These are phyloP conservation scores for Graphium colonna DNA, from an alignment of 2,888 invertebrate species.

Conservation along the genomic window DNA sequence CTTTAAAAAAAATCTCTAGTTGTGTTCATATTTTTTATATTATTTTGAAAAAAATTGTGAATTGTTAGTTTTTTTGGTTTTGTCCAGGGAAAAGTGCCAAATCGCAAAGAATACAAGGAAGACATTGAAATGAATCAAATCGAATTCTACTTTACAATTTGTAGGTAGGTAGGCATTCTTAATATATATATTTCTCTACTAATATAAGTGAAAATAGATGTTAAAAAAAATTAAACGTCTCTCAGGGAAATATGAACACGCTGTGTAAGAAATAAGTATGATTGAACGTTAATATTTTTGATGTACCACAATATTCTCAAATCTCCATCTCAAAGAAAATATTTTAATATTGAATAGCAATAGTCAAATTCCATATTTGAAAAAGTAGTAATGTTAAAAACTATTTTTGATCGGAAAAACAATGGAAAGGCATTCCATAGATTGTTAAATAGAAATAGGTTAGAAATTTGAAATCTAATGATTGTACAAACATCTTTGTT, in stretches of 20 bases:
- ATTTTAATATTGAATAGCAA: slow-evolving; percentile 25
- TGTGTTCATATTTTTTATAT: slow-evolving; percentile 13
- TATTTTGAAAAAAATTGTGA: slow-evolving; percentile 26
- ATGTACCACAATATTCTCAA: slow-evolving; percentile 25
- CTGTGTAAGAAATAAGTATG: slow-evolving; percentile 12
- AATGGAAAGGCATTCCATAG: slow-evolving; percentile 23
- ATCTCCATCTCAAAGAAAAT: slow-evolving; percentile 34
- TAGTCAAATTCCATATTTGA: slow-evolving; percentile 21
- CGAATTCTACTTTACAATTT: slow-evolving; percentile 34
- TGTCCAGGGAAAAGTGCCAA: slow-evolving; percentile 46
- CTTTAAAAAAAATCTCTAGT: neutral
- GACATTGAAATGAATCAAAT: slow-evolving; percentile 27
- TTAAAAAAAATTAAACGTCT: slow-evolving; percentile 3
- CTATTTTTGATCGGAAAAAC: slow-evolving; percentile 33
- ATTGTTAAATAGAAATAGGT: slow-evolving; percentile 22
- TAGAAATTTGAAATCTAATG: slow-evolving; percentile 11
- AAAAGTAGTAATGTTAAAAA: slow-evolving; percentile 24
- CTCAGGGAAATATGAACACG: neutral
- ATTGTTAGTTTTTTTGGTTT: neutral
- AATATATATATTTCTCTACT: slow-evolving; percentile 26
- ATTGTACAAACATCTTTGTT: slow-evolving; percentile 1
- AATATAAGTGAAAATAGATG: slow-evolving; percentile 1
- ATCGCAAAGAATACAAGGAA: slow-evolving; percentile 38
- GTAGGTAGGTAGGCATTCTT: slow-evolving; percentile 40
- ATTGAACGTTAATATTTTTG: slow-evolving; percentile 16